A percentile compares a stretch with the other conserved stretches of the same genome.
Conservation (phyloP, 2,888 invertebrate genomes). For the Drosophila setosimentum region DNA sequence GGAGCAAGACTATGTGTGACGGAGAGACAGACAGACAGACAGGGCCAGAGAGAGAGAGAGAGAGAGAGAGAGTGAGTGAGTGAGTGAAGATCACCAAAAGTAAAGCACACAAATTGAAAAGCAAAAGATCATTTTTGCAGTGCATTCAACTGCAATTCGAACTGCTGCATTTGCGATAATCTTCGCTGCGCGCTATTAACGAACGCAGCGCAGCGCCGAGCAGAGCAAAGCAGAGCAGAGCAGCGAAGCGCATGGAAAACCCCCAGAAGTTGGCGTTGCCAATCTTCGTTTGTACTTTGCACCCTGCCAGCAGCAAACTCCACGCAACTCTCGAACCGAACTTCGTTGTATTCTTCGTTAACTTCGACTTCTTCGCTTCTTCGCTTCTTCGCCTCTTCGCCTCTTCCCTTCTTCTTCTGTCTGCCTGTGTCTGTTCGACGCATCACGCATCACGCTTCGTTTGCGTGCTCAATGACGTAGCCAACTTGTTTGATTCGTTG, state of each 20-base stretch:
- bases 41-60: background rate
- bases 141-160: conserved; percentile 67
- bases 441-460: conserved; percentile 54
- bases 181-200: conserved; percentile 34
- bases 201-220: conserved; percentile 47
- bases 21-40: background rate
- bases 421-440: background rate
- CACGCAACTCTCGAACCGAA: conserved; percentile 38
- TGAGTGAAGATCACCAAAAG: conserved; percentile 14
- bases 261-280: conserved; percentile 64
- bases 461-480: conserved; percentile 69
- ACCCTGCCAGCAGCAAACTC: conserved; percentile 40
- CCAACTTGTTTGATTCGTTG: conserved; percentile 33
- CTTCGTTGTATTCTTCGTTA: conserved; percentile 23
- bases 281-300: conserved; percentile 65
- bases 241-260: conserved; percentile 66
- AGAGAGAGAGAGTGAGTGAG: background rate
- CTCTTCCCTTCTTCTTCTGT: background rate
- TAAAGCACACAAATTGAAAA: conserved; percentile 32
- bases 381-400: background rate
- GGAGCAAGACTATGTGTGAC: background rate
- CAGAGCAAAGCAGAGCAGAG: background rate
- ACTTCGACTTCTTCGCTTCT: conserved; percentile 7
- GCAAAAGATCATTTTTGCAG: conserved; percentile 49
- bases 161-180: conserved; percentile 55